Conservation (phyloP, 2,797 vertebrate species). For the Notolabrus celidotus region DNA sequence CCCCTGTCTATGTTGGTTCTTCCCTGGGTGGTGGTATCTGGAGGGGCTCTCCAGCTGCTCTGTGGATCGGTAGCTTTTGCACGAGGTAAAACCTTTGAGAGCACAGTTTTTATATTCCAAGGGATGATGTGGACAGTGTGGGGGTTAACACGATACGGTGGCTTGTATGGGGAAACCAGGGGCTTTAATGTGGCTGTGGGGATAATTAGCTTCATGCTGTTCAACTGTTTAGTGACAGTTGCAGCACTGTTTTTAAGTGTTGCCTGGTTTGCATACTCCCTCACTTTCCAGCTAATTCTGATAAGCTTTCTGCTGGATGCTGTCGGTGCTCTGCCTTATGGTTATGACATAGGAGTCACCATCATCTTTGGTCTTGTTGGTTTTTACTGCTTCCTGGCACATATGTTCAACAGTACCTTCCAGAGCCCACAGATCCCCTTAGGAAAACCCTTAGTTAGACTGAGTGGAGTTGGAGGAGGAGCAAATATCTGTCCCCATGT, state of each 20-base stretch:
- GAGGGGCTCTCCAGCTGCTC: conserved; percentile 87
- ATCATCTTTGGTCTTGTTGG: conserved; percentile 90
- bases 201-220: conserved; percentile 88
- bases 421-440: conserved; percentile 86
- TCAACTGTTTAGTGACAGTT: conserved; percentile 86
- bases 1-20: conserved; percentile 83
- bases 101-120: conserved; percentile 89
- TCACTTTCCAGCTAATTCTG: conserved; percentile 88
- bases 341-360: conserved; percentile 88
- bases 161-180: conserved; percentile 82
- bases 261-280: conserved; percentile 87
- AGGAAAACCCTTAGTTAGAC: conserved; percentile 84
- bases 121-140: conserved; percentile 90
- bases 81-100: conserved; percentile 92
- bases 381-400: conserved; percentile 91
- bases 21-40: conserved; percentile 89
- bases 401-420: conserved; percentile 86
- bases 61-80: conserved; percentile 88
- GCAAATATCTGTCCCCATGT: conserved; percentile 85
- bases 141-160: conserved; percentile 87
- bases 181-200: conserved; percentile 86
- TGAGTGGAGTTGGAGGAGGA: conserved; percentile 81
- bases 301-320: conserved; percentile 91
- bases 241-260: conserved; percentile 86
- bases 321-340: conserved; percentile 79